A percentile compares a stretch with the other conserved stretches of the same genome.
Conservation (phyloP, 1,140 invertebrate species). For the Drosophila kikkawai region DNA sequence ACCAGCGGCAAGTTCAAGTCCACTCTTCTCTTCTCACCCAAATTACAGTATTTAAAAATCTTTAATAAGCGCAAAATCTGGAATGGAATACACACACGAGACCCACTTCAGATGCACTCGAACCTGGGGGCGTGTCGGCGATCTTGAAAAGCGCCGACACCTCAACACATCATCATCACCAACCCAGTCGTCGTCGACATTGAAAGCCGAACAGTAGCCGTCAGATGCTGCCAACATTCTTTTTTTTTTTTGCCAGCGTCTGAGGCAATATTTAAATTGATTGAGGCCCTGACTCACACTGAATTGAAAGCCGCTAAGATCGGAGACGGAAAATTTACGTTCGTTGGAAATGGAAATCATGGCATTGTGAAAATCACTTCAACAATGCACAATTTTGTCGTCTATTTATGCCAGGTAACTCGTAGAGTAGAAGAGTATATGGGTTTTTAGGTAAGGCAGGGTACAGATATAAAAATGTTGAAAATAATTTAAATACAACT, state of each 20-base stretch:
- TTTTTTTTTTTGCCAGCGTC: constrained; percentile 31
- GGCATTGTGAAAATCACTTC: constrained; percentile 23
- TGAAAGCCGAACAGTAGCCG: constrained; percentile 40
- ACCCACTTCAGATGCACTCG: constrained; percentile 45
- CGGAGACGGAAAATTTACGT: constrained; percentile 35
- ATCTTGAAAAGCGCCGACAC: constrained; percentile 59
- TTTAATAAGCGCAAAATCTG: constrained; percentile 78
- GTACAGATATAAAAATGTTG: no score
- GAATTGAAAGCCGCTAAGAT: constrained; percentile 25
- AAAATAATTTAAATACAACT: not conserved
- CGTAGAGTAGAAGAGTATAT: not conserved
- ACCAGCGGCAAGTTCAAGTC: constrained; percentile 31
- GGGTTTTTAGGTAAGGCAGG: not conserved
- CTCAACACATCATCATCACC: constrained; percentile 44
- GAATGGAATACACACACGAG: constrained; percentile 22
- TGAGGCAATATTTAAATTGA: constrained; percentile 48
- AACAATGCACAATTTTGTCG: constrained; percentile 36
- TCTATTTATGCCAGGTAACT: constrained; percentile 11
- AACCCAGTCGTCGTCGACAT: constrained; percentile 9
- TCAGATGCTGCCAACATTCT: constrained; percentile 45
- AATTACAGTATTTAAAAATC: constrained; percentile 83
- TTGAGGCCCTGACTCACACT: constrained; percentile 27
- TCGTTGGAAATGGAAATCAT: constrained; percentile 39
- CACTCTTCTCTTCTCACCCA: constrained; percentile 4
- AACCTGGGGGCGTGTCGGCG: constrained; percentile 15